A percentile compares a stretch with the other conserved stretches of the same genome.
Evolutionary conservation across 1,140 invertebrate species (phyloP).

Genomic region (Steinernema feltiae): DNA sequence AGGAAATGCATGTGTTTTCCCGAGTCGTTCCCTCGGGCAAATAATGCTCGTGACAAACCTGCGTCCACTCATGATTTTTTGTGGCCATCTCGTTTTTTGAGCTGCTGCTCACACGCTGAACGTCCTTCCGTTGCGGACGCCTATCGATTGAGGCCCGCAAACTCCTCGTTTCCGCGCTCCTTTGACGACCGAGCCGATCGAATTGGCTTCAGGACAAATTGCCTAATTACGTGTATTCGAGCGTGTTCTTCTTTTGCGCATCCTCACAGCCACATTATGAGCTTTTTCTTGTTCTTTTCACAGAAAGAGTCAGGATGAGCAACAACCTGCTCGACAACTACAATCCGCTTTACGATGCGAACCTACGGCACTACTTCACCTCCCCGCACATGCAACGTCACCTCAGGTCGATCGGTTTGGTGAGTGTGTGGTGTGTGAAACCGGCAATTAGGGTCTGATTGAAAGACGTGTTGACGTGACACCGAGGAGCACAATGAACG

Average conservation of each 20-base stretch:
- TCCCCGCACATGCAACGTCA: constrained; percentile 56
- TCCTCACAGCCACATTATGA: background rate
- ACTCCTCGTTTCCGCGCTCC: background rate
- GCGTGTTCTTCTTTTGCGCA: background rate
- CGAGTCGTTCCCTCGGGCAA: too few species aligned
- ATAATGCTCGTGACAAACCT: too few species aligned
- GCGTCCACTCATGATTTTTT: background rate
- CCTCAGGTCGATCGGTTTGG: constrained; percentile 47
- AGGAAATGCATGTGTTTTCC: too few species aligned
- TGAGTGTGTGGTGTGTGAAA: too few species aligned
- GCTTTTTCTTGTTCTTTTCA: background rate
- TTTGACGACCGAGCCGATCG: background rate
- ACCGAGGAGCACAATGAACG: too few species aligned
- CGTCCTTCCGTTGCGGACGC: background rate
- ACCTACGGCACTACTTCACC: constrained; percentile 54
- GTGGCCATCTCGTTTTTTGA: background rate
- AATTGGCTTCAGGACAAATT: background rate
- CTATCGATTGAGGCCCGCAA: background rate
- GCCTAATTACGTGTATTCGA: background rate
- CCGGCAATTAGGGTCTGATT: too few species aligned
- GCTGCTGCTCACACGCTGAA: too few species aligned
- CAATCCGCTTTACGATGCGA: constrained; percentile 49
- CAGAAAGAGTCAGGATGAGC: constrained; percentile 24
- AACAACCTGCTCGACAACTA: constrained; percentile 38
- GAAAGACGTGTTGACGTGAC: too few species aligned